phyloP scores from a whole-genome alignment of 2,113 vertebrate species.

The Laterallus jamaicensis region DNA sequence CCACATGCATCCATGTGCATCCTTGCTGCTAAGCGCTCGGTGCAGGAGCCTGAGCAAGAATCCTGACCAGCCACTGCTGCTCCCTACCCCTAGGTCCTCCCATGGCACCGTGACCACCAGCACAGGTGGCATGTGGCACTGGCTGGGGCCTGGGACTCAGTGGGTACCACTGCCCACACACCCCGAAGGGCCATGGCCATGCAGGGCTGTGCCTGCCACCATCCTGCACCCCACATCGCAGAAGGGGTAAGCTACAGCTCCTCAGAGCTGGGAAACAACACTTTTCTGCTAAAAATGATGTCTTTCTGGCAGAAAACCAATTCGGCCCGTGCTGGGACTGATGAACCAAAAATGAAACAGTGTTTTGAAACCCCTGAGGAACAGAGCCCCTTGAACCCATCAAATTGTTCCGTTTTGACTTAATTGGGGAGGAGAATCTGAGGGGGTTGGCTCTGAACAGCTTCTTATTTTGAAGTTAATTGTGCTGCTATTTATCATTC shows the following conservation, averaged over 20 bases:
- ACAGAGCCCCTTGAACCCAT: too few species aligned
- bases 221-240: too few species aligned
- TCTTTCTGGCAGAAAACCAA: background rate
- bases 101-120: fast-evolving
- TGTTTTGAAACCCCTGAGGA: too few species aligned
- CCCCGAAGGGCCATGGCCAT: fast-evolving
- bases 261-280: fast-evolving
- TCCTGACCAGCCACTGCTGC: background rate
- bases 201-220: fast-evolving
- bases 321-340: fast-evolving
- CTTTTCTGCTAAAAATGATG: background rate
- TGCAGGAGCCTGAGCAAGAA: fast-evolving
- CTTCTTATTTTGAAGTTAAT: background rate
- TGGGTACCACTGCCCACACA: fast-evolving
- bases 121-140: too few species aligned
- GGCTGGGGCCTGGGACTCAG: fast-evolving
- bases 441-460: background rate
- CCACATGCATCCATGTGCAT: too few species aligned
- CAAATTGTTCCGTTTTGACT: background rate
- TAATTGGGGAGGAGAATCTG: background rate
- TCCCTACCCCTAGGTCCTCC: background rate
- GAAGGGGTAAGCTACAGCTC: background rate
- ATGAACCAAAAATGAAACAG: background rate
- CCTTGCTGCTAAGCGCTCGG: background rate
- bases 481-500: background rate